Percentiles rank a stretch among this genome's conserved stretches.
Evolutionary conservation across 2,888 invertebrate species (phyloP).

Genomic region (Lagria hirta): DNA sequence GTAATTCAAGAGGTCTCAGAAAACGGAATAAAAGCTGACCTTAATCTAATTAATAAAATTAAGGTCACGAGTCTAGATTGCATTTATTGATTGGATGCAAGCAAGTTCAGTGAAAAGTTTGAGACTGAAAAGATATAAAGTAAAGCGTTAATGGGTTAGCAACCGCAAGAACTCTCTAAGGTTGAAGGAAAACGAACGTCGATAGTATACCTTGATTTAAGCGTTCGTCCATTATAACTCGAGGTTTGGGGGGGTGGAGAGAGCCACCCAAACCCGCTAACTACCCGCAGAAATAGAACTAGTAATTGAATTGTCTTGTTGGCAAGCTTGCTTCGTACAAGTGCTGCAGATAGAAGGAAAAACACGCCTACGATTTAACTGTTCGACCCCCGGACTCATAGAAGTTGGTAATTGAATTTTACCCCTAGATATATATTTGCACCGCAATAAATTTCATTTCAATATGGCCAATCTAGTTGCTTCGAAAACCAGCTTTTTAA

Average conservation of each 20-base stretch:
- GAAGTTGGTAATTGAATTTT: constrained; percentile 54
- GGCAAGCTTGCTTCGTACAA: constrained; percentile 43
- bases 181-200: constrained; percentile 38
- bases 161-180: constrained; percentile 38
- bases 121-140: constrained; percentile 34
- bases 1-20: constrained; percentile 2
- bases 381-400: constrained; percentile 47
- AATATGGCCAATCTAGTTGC: constrained; percentile 36
- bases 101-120: constrained; percentile 19
- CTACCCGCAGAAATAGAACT: constrained; percentile 52
- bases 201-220: constrained; percentile 53
- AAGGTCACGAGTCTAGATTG: constrained; percentile 10
- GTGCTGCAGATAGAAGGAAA: constrained; percentile 38
- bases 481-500: too few relatives aligned
- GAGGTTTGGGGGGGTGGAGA: constrained; percentile 28
- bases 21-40: constrained; percentile 13
- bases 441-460: constrained; percentile 51
- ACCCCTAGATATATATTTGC: constrained; percentile 51
- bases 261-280: constrained; percentile 36
- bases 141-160: constrained; percentile 36
- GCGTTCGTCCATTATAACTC: constrained; percentile 48
- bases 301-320: constrained; percentile 57
- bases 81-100: constrained; percentile 11
- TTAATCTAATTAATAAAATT: constrained; percentile 21
- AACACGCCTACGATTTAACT: constrained; percentile 49